Evolutionary conservation across 2,113 vertebrate species (phyloP), one percentile per base, ranked within the genome.

Genomic region (Anguilla rostrata): DNA sequence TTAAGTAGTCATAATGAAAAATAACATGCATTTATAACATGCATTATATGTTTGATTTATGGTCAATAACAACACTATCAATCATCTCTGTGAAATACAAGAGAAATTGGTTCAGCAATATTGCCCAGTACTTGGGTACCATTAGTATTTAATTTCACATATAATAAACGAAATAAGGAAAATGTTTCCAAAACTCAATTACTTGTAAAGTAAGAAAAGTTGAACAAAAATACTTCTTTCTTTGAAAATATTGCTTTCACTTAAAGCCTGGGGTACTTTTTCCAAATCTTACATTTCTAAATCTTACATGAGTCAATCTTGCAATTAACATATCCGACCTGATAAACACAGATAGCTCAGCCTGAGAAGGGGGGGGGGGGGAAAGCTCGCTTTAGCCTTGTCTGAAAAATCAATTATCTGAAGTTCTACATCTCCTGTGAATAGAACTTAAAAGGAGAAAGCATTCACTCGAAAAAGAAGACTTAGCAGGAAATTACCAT

Each of bases 401-500:
- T 41, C 57, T 41, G 5, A 84, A 53, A 75, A 71, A 84, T 84
- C 82, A 83, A 63, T 66, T 86, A 39, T 75, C 18, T 71, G 41
- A 81, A 81, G 57, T 56, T 83, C 40, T 11, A 49, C 41, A 39
- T 39, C 86, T 39, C 49, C 20, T 15, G 29, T 6, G 57, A 53
- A 82, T 40, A 82, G n/a, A 49, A 82, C 39, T 57, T 60, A 41
- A 84, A 46, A 75, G 66, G 40, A 75, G 26, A 49, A 40, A 78
- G 66, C 83, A 49, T n/a, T 84, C 39, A 49, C 39, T 43, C 20
- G 34, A 84, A 84, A 66, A 41, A 39, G 57, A 81, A 39, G 80
- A 86, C 85, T 66, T 66, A 9, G 57, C 43, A 87, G 71, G 60
- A 84, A 81, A 84, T 81, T 78, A n/a, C 29, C 86, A 84, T 81